Conservation (phyloP, 2,888 invertebrate species). For the Meliscaeva auricollis region DNA sequence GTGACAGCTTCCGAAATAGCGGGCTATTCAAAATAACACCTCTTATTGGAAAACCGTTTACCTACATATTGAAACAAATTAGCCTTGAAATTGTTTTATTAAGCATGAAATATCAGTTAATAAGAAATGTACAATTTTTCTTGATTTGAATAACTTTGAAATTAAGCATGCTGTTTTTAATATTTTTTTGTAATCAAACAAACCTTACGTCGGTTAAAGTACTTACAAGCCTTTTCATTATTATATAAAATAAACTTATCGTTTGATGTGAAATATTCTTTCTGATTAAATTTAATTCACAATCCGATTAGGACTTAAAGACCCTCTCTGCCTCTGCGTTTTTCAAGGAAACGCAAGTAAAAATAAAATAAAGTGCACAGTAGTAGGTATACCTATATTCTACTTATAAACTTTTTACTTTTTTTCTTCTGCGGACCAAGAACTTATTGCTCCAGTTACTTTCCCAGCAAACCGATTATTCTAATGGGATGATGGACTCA, state of each 20-base stretch:
- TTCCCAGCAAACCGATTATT: conserved; percentile 58
- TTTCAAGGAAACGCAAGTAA: not conserved
- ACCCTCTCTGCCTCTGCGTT: not conserved
- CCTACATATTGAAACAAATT: too few relatives aligned
- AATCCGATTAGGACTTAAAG: conserved; percentile 15
- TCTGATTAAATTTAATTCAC: conserved; percentile 9
- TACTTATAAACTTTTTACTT: conserved; percentile 1
- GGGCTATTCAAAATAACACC: too few relatives aligned
- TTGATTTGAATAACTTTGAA: too few relatives aligned
- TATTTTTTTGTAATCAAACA: too few relatives aligned
- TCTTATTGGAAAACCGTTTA: too few relatives aligned
- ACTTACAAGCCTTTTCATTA: not conserved
- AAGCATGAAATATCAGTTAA: too few relatives aligned
- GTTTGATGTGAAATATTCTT: conserved; percentile 6
- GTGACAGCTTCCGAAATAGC: too few relatives aligned
- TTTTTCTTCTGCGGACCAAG: not conserved
- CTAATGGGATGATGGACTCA: conserved; percentile 48
- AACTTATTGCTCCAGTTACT: conserved; percentile 34
- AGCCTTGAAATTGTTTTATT: too few relatives aligned
- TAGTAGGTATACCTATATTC: not conserved
- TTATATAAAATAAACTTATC: not conserved
- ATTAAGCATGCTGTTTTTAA: too few relatives aligned
- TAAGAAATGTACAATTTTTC: too few relatives aligned
- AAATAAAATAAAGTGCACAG: conserved; percentile 20
- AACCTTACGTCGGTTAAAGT: too few relatives aligned